phyloP scores from a whole-genome alignment of 2,113 vertebrate species.

The Rallus limicola region DNA sequence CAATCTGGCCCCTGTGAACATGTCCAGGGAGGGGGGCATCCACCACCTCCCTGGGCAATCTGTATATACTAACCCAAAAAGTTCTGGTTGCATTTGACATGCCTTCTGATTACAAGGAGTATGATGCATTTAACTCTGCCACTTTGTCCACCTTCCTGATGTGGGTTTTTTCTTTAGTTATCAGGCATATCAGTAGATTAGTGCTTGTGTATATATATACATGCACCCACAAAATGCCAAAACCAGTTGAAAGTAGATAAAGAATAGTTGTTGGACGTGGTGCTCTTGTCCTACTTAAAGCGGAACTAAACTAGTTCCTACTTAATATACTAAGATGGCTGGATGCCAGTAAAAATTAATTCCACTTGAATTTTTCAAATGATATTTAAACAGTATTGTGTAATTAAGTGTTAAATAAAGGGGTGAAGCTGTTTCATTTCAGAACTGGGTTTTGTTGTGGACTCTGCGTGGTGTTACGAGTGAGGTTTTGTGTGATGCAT shows the following conservation, averaged over 20 bases:
- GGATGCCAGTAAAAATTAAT: neutral
- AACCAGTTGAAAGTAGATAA: neutral
- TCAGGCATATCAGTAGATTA: neutral
- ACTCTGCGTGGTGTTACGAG: rapidly evolving
- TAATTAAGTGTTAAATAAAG: neutral
- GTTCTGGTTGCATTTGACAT: neutral
- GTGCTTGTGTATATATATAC: too few species aligned
- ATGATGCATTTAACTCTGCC: neutral
- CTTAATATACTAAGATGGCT: neutral
- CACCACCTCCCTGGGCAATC: too few species aligned
- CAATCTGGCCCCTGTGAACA: too few species aligned
- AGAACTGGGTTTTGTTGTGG: neutral
- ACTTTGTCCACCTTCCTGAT: neutral
- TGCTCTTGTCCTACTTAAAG: neutral
- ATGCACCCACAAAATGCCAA: neutral
- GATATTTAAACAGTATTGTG: neutral
- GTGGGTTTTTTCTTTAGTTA: neutral
- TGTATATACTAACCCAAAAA: neutral
- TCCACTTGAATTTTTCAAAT: neutral
- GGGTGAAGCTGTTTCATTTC: neutral
- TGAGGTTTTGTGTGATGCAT: neutral
- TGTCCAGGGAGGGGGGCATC: too few species aligned
- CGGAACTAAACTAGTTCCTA: neutral
- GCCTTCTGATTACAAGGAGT: neutral
- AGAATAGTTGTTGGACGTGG: neutral